Base-by-base conservation (phyloP, 1,140 invertebrate genomes). In the Zaprionus taronus region DNA sequence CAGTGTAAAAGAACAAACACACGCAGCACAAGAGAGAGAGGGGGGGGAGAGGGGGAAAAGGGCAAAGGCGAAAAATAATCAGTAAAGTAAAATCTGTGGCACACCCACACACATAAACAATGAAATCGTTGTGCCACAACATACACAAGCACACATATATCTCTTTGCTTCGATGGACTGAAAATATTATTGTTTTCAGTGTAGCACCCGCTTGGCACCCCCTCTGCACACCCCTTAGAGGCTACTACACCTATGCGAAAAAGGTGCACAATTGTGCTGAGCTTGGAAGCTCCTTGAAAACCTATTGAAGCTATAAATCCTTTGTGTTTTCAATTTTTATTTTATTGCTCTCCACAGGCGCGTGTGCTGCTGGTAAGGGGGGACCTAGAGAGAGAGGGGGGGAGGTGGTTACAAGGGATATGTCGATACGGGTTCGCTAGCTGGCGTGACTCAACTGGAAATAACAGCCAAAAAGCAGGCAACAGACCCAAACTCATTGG, bases 271-370 rank as follows among this genome's bases (percentile, higher is more conserved):
- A 79, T 76, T 90, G 85, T 84, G 67, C 81, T 78, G 84, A 84
- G 84, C 80, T 89, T 89, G 83, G 71, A 77, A 80, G 85, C 82
- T 90, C 82, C 85, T 90, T 91, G 86, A 90, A 90, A 90, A 90
- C 85, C 85, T 90, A 90, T 90, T 90, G 86, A 89, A 90, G 85
- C 85, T 90, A 90, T 90, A 90, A 90, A 90, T 90, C 85, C 85
- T 90, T 90, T 90, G 85, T 90, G 85, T 90, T 90, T 90, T 90
- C 85, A 90, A 90, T 90, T 90, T 90, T 90, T 90, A 90, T 90
- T 90, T 90, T 90, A 90, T 90, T 90, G 85, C 85, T 90, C 85
- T 80, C 81, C 77, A 75, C 81, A 84, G 81, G 61, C 83, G 56
- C 73, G 66, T 60, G 70, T 55, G 76, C 64, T 65, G 24, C 38